Percentiles rank a stretch among this genome's conserved stretches.
phyloP scores from a whole-genome alignment of 2,888 invertebrate species.

The Cactoblastis cactorum region DNA sequence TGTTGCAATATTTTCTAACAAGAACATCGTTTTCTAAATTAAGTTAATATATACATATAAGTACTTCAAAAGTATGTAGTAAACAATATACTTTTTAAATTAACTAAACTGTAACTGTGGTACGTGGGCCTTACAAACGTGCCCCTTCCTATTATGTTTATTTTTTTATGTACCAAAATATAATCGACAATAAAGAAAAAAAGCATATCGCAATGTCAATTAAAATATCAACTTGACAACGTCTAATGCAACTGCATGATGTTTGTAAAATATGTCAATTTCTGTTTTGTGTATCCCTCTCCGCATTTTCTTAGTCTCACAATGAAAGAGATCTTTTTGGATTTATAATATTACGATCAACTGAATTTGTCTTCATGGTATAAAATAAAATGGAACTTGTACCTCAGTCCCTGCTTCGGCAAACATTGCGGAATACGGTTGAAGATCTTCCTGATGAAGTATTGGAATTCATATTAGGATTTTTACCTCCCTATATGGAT shows the following conservation, averaged over 20 bases:
- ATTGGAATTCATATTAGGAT: constrained; percentile 92
- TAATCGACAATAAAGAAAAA: too few species aligned
- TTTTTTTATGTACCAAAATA: too few species aligned
- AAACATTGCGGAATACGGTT: constrained; percentile 52
- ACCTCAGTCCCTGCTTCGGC: constrained; percentile 48
- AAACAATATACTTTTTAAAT: too few species aligned
- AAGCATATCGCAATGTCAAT: background rate
- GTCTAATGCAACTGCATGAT: background rate
- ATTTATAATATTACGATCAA: constrained; percentile 12
- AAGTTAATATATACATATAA: too few species aligned
- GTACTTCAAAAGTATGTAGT: too few species aligned
- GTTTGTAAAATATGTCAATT: constrained; percentile 5
- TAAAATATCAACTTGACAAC: background rate
- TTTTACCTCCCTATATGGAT: constrained; percentile 94
- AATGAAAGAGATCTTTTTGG: constrained; percentile 10
- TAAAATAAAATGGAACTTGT: constrained; percentile 51
- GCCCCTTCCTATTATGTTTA: too few species aligned
- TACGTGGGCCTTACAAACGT: too few species aligned
- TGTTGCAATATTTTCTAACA: too few species aligned
- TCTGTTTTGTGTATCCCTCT: constrained; percentile 12
- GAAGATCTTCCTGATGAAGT: constrained; percentile 95
- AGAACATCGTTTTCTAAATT: too few species aligned
- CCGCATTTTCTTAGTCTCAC: background rate
- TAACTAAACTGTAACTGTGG: too few species aligned
- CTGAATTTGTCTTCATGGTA: background rate